Base-by-base conservation (phyloP, 2,888 invertebrate genomes). In the Monopis laevigella region DNA sequence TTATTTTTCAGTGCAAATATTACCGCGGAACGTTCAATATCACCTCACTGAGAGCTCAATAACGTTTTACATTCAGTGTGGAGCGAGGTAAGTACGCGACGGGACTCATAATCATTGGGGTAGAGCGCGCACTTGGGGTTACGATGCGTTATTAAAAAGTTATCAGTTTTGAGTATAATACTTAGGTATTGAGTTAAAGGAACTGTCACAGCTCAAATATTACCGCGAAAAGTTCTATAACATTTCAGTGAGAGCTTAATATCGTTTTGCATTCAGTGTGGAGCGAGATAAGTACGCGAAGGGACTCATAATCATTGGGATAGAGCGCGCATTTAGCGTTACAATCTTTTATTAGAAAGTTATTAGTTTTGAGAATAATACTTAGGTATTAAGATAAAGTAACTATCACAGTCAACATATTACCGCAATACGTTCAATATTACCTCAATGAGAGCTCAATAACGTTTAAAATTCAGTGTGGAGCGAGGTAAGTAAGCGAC, bases 1-100 rank as follows among this genome's bases (percentile, higher is more conserved):
- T 32, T 32, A 32, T 32, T 32, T 32, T 32, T 17, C 32, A 13
- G 2, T 10, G 32, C 17, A 32, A 32, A 36, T 36, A 36, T 36
- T 36, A 11, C 36, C 27, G 16, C 27, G 39, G n/a, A 39, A 14
- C 39, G 62, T 64, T 58, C 62, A 67, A 67, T 67, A 66, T 67
- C 59, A 52, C 54, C 52, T 47, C 53, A 51, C 57, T 57, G 58
- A 58, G 56, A 56, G 55, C 58, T 64, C 65, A 65, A 68, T 70
- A 70, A 65, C 64, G 61, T 58, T 66, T 63, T 64, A 66, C 62
- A 63, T 59, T 62, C 62, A 56, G 50, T 50, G 46, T 30, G 27
- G 14, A 26, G 39, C 26, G 39, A n/a, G 19, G 27, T 39, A 39
- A 39, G 39, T 39, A 39, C 39, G n/a, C n/a, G n/a, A n/a, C n/a